A percentile compares a stretch with the other conserved stretches of the same genome.
Conservation (phyloP, 2,888 invertebrate genomes). For the Drosophila meridionalis region DNA sequence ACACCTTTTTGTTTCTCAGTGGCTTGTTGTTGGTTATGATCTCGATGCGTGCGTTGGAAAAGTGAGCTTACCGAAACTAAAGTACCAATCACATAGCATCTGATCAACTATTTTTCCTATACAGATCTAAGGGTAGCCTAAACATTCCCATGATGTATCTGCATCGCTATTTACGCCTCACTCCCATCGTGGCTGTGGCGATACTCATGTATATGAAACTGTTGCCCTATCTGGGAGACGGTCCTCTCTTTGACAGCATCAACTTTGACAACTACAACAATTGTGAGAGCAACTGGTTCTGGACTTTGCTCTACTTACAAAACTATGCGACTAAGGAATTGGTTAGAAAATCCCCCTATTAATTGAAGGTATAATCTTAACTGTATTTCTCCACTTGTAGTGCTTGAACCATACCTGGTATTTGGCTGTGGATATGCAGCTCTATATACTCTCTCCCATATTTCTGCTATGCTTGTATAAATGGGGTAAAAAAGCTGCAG, state of each 20-base stretch:
- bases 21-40: constrained; percentile 85
- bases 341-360: constrained; percentile 52
- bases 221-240: constrained; percentile 85
- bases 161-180: constrained; percentile 85
- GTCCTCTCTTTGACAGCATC: constrained; percentile 85
- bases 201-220: constrained; percentile 85
- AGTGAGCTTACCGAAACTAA: constrained; percentile 37
- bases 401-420: constrained; percentile 87
- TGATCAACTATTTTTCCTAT: background rate
- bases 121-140: constrained; percentile 64
- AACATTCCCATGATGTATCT: constrained; percentile 82
- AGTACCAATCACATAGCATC: background rate
- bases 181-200: constrained; percentile 86
- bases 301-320: constrained; percentile 85
- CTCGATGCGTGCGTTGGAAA: constrained; percentile 64
- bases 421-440: constrained; percentile 86
- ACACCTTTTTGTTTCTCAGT: constrained; percentile 87
- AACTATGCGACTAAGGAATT: constrained; percentile 83
- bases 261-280: constrained; percentile 58
- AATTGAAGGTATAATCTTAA: background rate
- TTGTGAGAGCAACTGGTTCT: constrained; percentile 85
- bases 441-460: constrained; percentile 86
- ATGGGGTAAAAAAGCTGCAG: constrained; percentile 72
- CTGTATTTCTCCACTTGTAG: constrained; percentile 45
- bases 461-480: constrained; percentile 85